Percentiles rank a stretch among this genome's conserved stretches.
phyloP scores from a whole-genome alignment of 2,888 invertebrate species.

The Polyommatus iphigenia region DNA sequence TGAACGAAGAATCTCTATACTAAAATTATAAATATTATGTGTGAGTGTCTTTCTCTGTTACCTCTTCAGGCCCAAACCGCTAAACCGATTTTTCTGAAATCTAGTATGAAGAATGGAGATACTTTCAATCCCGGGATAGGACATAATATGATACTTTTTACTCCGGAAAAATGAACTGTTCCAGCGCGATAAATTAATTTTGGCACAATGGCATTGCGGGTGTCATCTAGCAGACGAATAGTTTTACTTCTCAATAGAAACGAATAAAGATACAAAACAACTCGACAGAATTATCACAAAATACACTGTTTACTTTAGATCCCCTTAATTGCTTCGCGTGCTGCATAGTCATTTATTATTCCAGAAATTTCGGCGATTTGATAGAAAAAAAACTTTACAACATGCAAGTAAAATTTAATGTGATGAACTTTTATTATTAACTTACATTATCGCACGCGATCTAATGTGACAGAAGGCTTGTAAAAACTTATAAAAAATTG shows the following conservation, averaged over 20 bases:
- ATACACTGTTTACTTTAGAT: constrained; percentile 22
- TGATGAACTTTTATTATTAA: constrained; percentile 28
- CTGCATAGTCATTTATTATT: constrained; percentile 27
- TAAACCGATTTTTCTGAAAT: too few species aligned
- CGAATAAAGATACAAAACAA: neutral
- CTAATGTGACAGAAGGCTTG: constrained; percentile 3
- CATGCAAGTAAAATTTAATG: constrained; percentile 20
- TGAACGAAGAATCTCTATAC: neutral
- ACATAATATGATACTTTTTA: too few species aligned
- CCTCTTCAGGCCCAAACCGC: too few species aligned
- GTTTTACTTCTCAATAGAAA: neutral
- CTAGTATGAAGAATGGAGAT: too few species aligned
- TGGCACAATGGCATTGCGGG: too few species aligned
- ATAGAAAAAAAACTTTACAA: constrained; percentile 32
- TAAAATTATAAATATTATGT: too few species aligned
- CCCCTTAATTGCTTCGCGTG: constrained; percentile 28
- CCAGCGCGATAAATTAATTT: too few species aligned
- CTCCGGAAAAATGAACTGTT: too few species aligned
- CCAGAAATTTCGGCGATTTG: constrained; percentile 20
- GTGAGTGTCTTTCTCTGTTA: too few species aligned
- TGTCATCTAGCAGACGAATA: neutral
- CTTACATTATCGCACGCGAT: constrained; percentile 23
- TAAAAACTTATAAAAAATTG: neutral
- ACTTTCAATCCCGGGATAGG: too few species aligned
- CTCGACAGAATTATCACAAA: neutral